Evolutionary conservation across 2,797 vertebrate genomes (phyloP), one percentile per base, ranked within the genome.

Genomic region (Alosa sapidissima): DNA sequence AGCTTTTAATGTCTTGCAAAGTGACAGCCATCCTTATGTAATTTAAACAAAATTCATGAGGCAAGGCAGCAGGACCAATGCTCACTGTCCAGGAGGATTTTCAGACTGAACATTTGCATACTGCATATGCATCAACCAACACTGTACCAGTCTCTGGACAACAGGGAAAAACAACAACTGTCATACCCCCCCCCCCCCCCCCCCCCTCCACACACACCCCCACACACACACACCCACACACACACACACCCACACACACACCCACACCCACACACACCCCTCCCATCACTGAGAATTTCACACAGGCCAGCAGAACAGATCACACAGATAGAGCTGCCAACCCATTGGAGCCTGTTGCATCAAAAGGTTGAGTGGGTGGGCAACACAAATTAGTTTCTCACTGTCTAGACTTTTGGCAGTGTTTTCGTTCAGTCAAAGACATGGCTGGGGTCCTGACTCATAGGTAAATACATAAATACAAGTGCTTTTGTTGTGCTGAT

Each of bases 1-100:
- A 41, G 13, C 3, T 16, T 45, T 8, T 45, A 78, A 41, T 16
- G 41, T 41, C 19, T 47, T 21, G 6, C 58, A 24, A 62, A 62
- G n/a, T 62, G 72, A 78, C 72, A 78, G 72, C 72, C 72, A 78
- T 19, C 36, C 41, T 45, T 78, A 14, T 45, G 45, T 78, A 78
- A 45, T 78, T 41, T 78, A 45, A 78, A 78, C 72, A 78, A 78
- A 45, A 78, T 78, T 78, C 72, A 78, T 78, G 72, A 78, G 72
- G 41, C 36, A 45, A 41, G 4, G 6, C 72, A 47, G 41, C 72
- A 78, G 1, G 13, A 45, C 33, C 72, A 47, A 47, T 5, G 58
- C 68, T 45, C 14, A 13, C 68, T 75, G 14, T 45, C 72, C 16
- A 19, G 41, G 11, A 78, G 41, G 72, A 45, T 78, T 47, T 5